A percentile compares a stretch with the other conserved stretches of the same genome.
Conservation (phyloP, 2,888 invertebrate species). For the Amaurobius ferox region DNA sequence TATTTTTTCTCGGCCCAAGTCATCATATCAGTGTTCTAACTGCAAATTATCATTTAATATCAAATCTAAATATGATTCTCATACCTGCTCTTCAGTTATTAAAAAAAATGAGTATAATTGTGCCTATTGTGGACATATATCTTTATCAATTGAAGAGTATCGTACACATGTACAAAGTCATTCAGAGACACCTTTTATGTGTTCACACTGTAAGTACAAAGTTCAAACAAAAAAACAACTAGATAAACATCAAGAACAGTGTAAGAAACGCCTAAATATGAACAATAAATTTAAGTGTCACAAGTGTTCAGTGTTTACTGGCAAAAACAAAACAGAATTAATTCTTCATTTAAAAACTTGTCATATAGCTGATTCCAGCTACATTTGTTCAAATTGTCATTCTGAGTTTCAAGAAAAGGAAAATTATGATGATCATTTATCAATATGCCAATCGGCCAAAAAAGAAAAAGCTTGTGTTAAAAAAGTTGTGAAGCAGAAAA, state of each 20-base stretch:
- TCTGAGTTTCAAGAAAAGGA: constrained; percentile 15
- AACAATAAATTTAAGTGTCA: constrained; percentile 10
- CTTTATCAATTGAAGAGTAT: constrained; percentile 50
- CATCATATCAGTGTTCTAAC: constrained; percentile 20
- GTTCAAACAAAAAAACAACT: constrained; percentile 43
- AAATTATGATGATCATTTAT: constrained; percentile 21
- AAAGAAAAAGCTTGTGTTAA: neutral
- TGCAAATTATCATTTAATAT: constrained; percentile 47
- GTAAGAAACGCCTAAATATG: constrained; percentile 34
- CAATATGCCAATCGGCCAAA: neutral
- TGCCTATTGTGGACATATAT: constrained; percentile 60
- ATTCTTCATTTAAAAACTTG: constrained; percentile 41
- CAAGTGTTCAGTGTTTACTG: constrained; percentile 28
- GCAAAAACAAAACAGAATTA: constrained; percentile 28
- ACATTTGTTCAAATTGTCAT: constrained; percentile 22
- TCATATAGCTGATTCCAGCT: neutral
- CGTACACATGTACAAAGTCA: constrained; percentile 58
- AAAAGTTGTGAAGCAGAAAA: neutral
- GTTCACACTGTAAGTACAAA: constrained; percentile 48
- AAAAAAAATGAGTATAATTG: constrained; percentile 52
- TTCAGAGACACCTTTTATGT: constrained; percentile 48
- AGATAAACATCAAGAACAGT: constrained; percentile 40
- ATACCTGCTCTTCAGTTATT: constrained; percentile 3
- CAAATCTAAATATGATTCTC: constrained; percentile 39
- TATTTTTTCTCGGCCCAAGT: constrained; percentile 5